These are phyloP conservation scores for Phoxinus phoxinus DNA, from an alignment of 2,113 vertebrate genomes.

Conservation along the genomic window DNA sequence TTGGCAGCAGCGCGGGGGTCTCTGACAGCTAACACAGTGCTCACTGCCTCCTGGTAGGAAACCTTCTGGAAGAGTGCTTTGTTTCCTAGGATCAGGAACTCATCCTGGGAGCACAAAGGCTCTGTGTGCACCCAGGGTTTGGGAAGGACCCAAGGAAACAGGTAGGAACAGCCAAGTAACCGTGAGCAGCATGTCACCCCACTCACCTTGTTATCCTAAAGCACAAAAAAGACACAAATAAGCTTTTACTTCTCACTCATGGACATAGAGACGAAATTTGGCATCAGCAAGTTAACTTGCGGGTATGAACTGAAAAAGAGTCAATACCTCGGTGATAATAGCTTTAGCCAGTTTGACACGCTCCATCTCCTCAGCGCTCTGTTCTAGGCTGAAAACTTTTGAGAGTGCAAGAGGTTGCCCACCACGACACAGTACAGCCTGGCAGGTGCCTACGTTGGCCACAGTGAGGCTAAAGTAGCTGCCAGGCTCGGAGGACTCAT, in stretches of 20 bases:
- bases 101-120: constrained; percentile 88
- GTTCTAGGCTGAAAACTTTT: constrained; percentile 90
- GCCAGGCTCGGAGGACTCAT: constrained; percentile 81
- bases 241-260: neutral
- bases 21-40: constrained; percentile 82
- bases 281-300: neutral
- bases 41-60: constrained; percentile 86
- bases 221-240: constrained; percentile 49
- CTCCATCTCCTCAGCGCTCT: constrained; percentile 86
- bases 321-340: constrained; percentile 92
- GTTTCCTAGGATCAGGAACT: constrained; percentile 92
- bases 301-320: neutral
- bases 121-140: constrained; percentile 87
- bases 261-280: neutral
- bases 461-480: constrained; percentile 86
- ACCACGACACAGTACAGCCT: constrained; percentile 87
- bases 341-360: constrained; percentile 91
- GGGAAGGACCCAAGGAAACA: constrained; percentile 92
- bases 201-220: constrained; percentile 96
- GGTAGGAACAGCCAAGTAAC: constrained; percentile 92
- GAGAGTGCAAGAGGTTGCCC: constrained; percentile 87
- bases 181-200: constrained; percentile 97
- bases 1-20: constrained; percentile 90
- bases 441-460: constrained; percentile 94
- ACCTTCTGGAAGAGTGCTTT: constrained; percentile 89